Evolutionary conservation across 2,797 vertebrate genomes (phyloP).

Genomic region (Coccyzus lansbergi): DNA sequence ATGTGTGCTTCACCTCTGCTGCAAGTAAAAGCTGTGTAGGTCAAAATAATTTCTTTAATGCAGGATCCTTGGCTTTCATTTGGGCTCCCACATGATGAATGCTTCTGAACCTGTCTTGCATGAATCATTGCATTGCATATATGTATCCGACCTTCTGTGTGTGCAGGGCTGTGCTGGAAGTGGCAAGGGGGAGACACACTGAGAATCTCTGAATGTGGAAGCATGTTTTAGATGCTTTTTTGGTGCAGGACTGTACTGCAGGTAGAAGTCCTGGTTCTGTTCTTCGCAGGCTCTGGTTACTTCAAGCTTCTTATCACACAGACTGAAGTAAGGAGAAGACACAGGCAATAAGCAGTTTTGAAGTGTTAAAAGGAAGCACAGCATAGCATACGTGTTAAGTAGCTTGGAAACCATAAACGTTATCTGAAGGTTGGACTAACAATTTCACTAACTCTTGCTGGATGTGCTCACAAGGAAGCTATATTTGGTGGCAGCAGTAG

Average conservation of each 20-base stretch:
- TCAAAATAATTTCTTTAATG: background rate
- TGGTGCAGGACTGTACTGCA: background rate
- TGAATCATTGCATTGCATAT: background rate
- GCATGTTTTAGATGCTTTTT: accelerated
- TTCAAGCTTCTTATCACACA: background rate
- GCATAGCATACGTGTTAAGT: background rate
- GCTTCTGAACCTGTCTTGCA: background rate
- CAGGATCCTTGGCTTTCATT: background rate
- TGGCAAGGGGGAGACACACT: background rate
- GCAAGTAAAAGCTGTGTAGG: background rate
- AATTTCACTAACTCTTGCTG: background rate
- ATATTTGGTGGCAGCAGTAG: conserved; percentile 21
- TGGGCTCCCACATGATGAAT: background rate
- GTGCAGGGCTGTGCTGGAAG: accelerated
- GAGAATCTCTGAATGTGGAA: accelerated
- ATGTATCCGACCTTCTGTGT: background rate
- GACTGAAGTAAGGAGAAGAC: background rate
- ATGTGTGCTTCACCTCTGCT: background rate
- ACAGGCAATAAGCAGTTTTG: background rate
- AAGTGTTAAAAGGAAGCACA: background rate
- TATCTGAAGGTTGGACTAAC: background rate
- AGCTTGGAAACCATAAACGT: background rate
- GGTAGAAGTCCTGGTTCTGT: background rate
- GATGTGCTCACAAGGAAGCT: background rate
- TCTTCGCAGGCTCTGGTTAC: background rate